Conservation (phyloP, 2,888 invertebrate genomes). For the Brachynemurus nebulosus region DNA sequence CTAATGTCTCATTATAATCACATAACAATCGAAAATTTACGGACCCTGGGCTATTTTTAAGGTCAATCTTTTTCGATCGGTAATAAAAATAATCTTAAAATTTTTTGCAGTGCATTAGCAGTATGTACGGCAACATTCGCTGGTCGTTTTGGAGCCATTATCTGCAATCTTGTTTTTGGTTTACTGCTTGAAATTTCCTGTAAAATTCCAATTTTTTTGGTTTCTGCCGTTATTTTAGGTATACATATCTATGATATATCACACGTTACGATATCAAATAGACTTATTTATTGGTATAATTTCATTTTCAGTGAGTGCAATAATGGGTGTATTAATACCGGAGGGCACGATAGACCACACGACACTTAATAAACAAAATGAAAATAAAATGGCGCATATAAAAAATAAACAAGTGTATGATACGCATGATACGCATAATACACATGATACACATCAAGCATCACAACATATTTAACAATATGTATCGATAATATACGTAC, state of each 20-base stretch:
- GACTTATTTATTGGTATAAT: background rate
- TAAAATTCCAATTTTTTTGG: constrained; percentile 46
- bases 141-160: constrained; percentile 50
- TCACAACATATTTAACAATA: too few relatives aligned
- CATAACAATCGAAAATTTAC: too few relatives aligned
- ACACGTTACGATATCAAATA: background rate
- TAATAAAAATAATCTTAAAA: background rate
- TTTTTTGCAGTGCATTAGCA: constrained; percentile 44
- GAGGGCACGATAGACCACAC: background rate
- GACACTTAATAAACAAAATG: background rate
- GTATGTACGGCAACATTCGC: constrained; percentile 49
- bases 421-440: too few relatives aligned
- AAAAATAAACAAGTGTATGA: background rate
- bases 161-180: constrained; percentile 49
- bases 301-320: background rate
- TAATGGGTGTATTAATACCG: background rate
- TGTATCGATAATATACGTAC: too few relatives aligned
- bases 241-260: background rate
- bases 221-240: constrained; percentile 36
- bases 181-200: constrained; percentile 46
- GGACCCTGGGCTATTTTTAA: too few relatives aligned
- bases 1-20: too few relatives aligned
- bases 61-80: background rate
- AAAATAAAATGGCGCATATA: background rate
- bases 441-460: too few relatives aligned